phyloP scores from a whole-genome alignment of 2,797 vertebrate genomes.

The Sebastes minor region DNA sequence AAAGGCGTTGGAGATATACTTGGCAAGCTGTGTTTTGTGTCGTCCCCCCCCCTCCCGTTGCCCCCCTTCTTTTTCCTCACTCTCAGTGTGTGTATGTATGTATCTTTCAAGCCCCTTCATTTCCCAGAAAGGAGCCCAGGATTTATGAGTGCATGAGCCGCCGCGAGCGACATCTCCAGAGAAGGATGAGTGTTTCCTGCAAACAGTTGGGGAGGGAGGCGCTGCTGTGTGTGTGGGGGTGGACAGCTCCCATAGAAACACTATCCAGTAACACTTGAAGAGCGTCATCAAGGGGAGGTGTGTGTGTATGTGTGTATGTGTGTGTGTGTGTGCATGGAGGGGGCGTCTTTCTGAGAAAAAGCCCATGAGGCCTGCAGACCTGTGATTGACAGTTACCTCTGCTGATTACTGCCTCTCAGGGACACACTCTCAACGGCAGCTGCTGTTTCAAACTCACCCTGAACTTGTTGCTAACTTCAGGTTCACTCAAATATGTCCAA shows the following conservation, averaged over 20 bases:
- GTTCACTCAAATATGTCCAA: conserved; percentile 52
- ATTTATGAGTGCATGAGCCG: conserved; percentile 75
- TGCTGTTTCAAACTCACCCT: conserved; percentile 63
- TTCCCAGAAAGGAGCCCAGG: conserved; percentile 74
- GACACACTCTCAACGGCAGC: conserved; percentile 62
- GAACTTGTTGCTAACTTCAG: conserved; percentile 57
- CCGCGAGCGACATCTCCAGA: conserved; percentile 79
- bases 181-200: conserved; percentile 84
- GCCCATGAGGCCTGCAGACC: conserved; percentile 60
- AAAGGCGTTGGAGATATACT: conserved; percentile 63
- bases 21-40: conserved; percentile 59
- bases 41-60: neutral
- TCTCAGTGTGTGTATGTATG: conserved; percentile 50
- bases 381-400: conserved; percentile 78
- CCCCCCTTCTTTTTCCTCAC: neutral
- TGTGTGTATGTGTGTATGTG: conserved; percentile 28
- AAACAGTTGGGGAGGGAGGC: conserved; percentile 74
- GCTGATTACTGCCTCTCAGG: conserved; percentile 65
- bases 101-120: conserved; percentile 69
- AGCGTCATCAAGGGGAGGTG: conserved; percentile 79
- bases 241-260: conserved; percentile 82
- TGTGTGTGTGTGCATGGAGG: conserved; percentile 45
- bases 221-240: conserved; percentile 27
- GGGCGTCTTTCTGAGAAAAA: conserved; percentile 74
- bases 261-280: conserved; percentile 79